Evolutionary conservation across 2,888 invertebrate species (phyloP).

Genomic region (Ormyrus pomaceus): DNA sequence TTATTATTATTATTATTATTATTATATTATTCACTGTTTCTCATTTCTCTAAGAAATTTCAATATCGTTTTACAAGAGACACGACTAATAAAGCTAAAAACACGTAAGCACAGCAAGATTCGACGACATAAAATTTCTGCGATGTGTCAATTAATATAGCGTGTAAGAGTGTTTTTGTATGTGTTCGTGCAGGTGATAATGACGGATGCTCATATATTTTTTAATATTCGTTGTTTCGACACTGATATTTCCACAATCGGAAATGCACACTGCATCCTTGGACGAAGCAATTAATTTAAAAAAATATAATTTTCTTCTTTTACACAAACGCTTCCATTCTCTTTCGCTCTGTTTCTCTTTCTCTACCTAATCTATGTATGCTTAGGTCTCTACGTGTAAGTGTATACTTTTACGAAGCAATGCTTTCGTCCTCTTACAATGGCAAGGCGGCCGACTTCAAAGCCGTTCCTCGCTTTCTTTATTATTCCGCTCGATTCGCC

Average conservation of each 20-base stretch:
- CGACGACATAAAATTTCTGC: conserved; percentile 46
- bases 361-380: conserved; percentile 10
- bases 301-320: conserved; percentile 29
- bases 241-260: not conserved
- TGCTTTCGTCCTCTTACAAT: conserved; percentile 37
- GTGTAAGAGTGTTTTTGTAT: not conserved
- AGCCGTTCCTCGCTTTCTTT: not conserved
- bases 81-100: conserved; percentile 49
- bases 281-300: conserved; percentile 8
- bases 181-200: conserved; percentile 46
- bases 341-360: not conserved
- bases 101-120: conserved; percentile 41
- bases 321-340: conserved; percentile 3
- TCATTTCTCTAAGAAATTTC: conserved; percentile 22
- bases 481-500: not conserved
- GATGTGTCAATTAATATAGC: conserved; percentile 44
- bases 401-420: conserved; percentile 18
- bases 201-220: conserved; percentile 37
- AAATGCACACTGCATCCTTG: not conserved
- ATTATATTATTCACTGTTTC: not conserved
- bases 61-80: conserved; percentile 35
- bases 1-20: conserved; percentile 33
- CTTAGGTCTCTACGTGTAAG: not conserved
- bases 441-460: not conserved
- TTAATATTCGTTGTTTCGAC: conserved; percentile 13